Base-by-base conservation (phyloP, 2,888 invertebrate species). In the Emmelina monodactyla region DNA sequence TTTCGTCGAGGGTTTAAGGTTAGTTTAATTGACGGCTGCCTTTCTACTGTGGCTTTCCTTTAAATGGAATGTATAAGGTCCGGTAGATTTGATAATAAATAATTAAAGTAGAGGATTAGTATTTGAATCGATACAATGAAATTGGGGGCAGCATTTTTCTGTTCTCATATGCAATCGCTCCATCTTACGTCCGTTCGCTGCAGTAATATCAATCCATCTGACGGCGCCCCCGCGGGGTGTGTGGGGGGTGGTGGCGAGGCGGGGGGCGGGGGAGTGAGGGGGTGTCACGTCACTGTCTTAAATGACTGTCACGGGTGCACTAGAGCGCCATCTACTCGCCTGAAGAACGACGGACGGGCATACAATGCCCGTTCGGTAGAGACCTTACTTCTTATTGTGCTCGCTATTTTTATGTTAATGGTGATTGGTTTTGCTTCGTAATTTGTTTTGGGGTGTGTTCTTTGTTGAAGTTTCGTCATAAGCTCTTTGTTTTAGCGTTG, bases 151-250 rank as follows among this genome's bases (percentile, higher is more conserved):
- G n/a, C n/a, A n/a, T n/a, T n/a, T 57, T 60, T 62, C 63, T 62
- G 61, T 61, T 50, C 53, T 57, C 64, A 66, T 66, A 70, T 75
- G 73, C 76, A 73, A 69, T 72, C 70, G 70, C 62, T 69, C 63
- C 70, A 63, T 73, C 76, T 73, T 76, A 63, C 67, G 73, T 72
- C 71, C 65, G 67, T 64, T 62, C 55, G 62, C 62, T 67, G 71
- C 73, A 62, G 69, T 66, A 75, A 78, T 78, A 78, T 78, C 78
- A 76, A 78, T 78, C 78, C 75, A 76, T 78, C 78, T 78, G 76
- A 60, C 55, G 58, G 33, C 31, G 33, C 22, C 30, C 2, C 28
- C 10, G 13, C n/a, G 36, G 28, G 34, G 37, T 14, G 5, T n/a
- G 5, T 11, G 22, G 22, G 37, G 41, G 12, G 41, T 19, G 33